Base-by-base conservation (phyloP, 2,113 vertebrate genomes). In the Sturnus vulgaris region DNA sequence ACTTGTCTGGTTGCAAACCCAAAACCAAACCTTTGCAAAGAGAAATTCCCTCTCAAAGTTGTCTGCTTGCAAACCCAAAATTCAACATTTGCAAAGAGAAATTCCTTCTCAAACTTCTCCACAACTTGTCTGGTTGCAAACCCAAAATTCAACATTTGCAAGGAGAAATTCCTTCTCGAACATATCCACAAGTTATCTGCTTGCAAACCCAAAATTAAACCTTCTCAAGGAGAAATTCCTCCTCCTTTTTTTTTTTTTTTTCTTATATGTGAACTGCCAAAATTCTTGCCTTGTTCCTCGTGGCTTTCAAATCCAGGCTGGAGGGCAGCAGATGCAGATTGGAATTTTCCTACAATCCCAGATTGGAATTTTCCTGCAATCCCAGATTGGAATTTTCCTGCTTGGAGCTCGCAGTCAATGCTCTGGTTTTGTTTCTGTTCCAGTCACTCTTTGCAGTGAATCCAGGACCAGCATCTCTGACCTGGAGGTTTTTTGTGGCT, bases 361-460 rank as follows among this genome's bases (percentile, higher is more conserved):
- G 9, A 39, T 39, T 39, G 37, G 37, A 39, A 39, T 39, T 39
- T 39, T 39, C 37, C 37, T 31, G 31, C 64, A 13, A 19, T 4
- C 63, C 35, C n/a, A 18, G 1, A 1, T 16, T 52, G 2, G 5
- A 1, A 5, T 47, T 76, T 81, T n/a, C 17, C 24, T 47, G 39
- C 72, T 50, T 37, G 1, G 11, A 25, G 28, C 7, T 68, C 22
- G 1, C 5, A 42, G 31, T 1, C 61, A 0, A 4, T 1, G 27
- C 50, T 64, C 40, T 24, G 57, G 6, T 50, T 90, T 59, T 2
- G 15, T 57, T 92, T 27, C 71, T 39, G 6, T 61, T 40, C 47
- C 79, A 9, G 71, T 60, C 63, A 12, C 40, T 24, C 2, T 10
- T 15, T 23, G 39, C 73, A 33, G 42, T 9, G 42, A 15, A 4